Percentiles rank a stretch among this genome's conserved stretches.
These are phyloP conservation scores for Petrocephalus zakoni DNA, from an alignment of 2,113 vertebrate species.

Conservation along the genomic window DNA sequence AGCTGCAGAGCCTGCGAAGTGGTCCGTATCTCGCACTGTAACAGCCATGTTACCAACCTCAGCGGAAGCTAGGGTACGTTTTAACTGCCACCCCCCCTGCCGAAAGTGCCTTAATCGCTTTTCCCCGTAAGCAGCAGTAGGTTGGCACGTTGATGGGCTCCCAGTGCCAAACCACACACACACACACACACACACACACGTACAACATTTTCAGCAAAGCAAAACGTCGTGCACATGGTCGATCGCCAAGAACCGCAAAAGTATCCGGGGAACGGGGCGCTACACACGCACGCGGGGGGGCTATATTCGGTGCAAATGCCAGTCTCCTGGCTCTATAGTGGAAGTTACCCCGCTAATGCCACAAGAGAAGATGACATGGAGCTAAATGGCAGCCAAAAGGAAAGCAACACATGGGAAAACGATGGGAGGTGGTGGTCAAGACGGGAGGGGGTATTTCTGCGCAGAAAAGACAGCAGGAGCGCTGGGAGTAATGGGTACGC, in stretches of 20 bases:
- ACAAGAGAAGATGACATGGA: not conserved
- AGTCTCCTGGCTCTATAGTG: not conserved
- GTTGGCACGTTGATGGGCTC: not conserved
- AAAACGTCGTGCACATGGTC: not conserved
- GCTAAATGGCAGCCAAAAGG: not conserved
- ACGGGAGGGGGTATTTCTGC: not conserved
- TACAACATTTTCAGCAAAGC: not conserved
- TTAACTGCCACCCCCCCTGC: not conserved
- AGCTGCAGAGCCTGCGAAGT: not conserved
- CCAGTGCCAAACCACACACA: not conserved
- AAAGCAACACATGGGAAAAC: conserved; percentile 1
- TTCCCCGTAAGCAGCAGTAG: not conserved
- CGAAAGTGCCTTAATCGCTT: not conserved
- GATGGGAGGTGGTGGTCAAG: not conserved
- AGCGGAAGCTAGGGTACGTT: not conserved
- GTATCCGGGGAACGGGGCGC: not conserved
- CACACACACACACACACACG: not conserved
- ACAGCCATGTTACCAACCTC: not conserved
- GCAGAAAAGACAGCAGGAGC: not conserved
- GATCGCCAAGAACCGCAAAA: not conserved
- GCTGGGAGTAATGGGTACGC: too few species aligned
- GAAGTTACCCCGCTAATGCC: not conserved
- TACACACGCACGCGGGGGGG: not conserved
- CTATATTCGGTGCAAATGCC: not conserved
- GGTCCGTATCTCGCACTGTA: not conserved